A percentile compares a stretch with the other conserved stretches of the same genome.
These are phyloP conservation scores for Sebastes baramenuke DNA, from an alignment of 2,797 vertebrate species.

Conservation along the genomic window DNA sequence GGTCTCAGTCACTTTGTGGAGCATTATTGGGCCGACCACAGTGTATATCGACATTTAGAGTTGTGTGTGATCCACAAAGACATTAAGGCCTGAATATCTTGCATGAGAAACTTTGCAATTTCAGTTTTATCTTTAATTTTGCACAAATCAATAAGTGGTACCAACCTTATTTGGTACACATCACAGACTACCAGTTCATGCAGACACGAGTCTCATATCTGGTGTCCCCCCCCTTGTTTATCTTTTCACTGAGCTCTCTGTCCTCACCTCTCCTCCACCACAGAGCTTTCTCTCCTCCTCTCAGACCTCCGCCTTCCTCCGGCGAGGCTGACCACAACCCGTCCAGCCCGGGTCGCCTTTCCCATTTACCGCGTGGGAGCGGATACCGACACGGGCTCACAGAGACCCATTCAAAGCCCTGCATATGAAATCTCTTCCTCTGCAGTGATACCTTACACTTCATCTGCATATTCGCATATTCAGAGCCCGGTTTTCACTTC, in stretches of 20 bases:
- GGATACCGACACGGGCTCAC: constrained; percentile 56
- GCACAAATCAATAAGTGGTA: not conserved
- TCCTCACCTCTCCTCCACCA: constrained; percentile 45
- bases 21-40: not conserved
- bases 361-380: constrained; percentile 65
- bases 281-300: constrained; percentile 31
- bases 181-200: not conserved
- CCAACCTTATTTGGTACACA: not conserved
- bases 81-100: not conserved
- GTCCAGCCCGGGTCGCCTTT: constrained; percentile 60
- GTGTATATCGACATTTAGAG: not conserved
- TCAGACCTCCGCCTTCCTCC: constrained; percentile 50
- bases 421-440: constrained; percentile 75
- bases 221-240: constrained; percentile 21
- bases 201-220: constrained; percentile 21
- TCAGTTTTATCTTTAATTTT: not conserved
- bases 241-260: constrained; percentile 38
- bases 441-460: constrained; percentile 70
- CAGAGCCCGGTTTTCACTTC: constrained; percentile 55
- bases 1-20: not conserved
- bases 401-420: constrained; percentile 70
- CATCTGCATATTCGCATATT: constrained; percentile 79
- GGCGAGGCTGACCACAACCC: constrained; percentile 61
- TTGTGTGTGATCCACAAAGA: not conserved
- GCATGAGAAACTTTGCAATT: not conserved